Conservation (phyloP, 2,113 vertebrate genomes). For the Cyanoramphus novaezelandiae region DNA sequence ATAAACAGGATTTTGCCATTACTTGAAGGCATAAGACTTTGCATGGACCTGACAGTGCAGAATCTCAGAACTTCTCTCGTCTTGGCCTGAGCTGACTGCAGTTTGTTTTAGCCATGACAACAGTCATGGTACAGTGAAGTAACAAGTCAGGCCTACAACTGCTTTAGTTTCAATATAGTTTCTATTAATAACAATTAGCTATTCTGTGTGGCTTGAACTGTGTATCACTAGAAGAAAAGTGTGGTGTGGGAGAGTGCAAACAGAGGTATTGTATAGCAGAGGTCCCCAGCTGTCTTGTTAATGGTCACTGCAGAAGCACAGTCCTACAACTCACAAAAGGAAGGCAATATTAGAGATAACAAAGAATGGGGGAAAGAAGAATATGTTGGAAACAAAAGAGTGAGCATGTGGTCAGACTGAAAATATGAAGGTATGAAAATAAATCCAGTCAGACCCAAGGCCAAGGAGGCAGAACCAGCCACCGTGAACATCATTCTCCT, state of each 20-base stretch:
- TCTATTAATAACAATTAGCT: neutral
- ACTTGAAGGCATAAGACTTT: neutral
- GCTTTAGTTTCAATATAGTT: neutral
- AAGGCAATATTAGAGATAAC: neutral
- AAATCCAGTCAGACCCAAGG: neutral
- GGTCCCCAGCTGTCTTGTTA: neutral
- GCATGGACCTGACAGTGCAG: fast-evolving
- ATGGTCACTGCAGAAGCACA: neutral
- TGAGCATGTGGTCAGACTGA: neutral
- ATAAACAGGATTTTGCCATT: neutral
- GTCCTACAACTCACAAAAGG: neutral
- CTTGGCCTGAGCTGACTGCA: neutral
- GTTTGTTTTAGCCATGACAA: neutral
- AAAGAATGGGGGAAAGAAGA: neutral
- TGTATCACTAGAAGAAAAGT: neutral
- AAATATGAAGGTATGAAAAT: neutral
- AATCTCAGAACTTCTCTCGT: neutral
- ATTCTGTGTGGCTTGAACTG: neutral
- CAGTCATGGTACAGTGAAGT: neutral
- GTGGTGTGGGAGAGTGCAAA: neutral
- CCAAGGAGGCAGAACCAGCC: neutral
- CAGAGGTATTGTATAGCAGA: neutral
- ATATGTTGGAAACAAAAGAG: neutral
- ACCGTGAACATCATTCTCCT: neutral
- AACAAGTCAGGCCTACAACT: neutral